Evolutionary conservation across 2,888 invertebrate genomes (phyloP), one percentile per base, ranked within the genome.

Genomic region (Callyntrura guangdongensis): DNA sequence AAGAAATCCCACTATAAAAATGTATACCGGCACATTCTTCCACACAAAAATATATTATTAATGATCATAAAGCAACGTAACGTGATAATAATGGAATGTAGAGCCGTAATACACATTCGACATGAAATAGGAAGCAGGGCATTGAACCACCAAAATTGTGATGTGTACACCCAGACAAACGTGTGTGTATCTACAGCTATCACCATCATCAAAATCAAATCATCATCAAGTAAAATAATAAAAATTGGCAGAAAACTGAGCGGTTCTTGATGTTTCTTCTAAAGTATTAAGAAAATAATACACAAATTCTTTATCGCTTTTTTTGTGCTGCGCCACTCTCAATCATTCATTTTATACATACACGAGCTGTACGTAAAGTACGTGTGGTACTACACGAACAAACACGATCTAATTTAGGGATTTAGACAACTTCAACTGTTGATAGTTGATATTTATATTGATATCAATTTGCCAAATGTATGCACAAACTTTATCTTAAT

Each of bases 381-480:
- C n/a, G n/a, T n/a, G n/a, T n/a, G n/a, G n/a, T n/a, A n/a, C n/a
- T n/a, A n/a, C n/a, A n/a, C n/a, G n/a, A n/a, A n/a, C n/a, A n/a
- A n/a, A n/a, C n/a, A n/a, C 12, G 72, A 72, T 45, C 2, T 20
- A 47, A 17, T 72, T 22, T 22, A 22, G 49, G 3, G 17, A 22
- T 22, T 74, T 49, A 49, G 8, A 53, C 17, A 69, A 84, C 59
- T n/a, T 49, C 69, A 69, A 36, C 67, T 45, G 69, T 56, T 84
- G 84, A 84, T n/a, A n/a, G n/a, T n/a, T n/a, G n/a, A n/a, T 86
- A 72, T 22, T 64, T 47, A 61, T 86, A 74, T 86, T 86, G 77
- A 86, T 86, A 86, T n/a, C 47, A 74, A 74, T 77, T 86, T 86
- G 77, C 86, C 86, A 86, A 86, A 74, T 61, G 17, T 74, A 59